Percentiles rank a stretch among this genome's conserved stretches.
phyloP scores from a whole-genome alignment of 2,113 vertebrate species.

The Eretmochelys imbricata region DNA sequence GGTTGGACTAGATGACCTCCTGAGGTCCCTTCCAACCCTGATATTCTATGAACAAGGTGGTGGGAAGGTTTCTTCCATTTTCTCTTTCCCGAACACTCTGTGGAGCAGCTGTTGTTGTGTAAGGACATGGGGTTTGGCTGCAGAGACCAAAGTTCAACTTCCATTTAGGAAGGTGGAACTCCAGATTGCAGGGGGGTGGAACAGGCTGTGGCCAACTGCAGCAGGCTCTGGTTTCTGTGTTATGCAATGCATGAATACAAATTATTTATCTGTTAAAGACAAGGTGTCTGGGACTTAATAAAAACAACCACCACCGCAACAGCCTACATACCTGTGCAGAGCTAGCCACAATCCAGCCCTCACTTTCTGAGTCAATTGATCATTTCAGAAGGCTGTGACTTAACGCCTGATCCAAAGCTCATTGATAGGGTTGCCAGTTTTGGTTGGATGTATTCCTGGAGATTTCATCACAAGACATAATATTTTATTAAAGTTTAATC shows the following conservation, averaged over 20 bases:
- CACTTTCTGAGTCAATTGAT: not conserved
- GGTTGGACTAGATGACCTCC: too few species aligned
- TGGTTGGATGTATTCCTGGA: too few species aligned
- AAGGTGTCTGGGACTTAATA: not conserved
- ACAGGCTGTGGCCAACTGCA: too few species aligned
- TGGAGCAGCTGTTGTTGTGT: not conserved
- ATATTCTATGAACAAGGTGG: rapidly evolving
- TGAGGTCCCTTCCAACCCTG: too few species aligned
- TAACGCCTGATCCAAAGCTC: not conserved
- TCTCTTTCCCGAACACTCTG: rapidly evolving
- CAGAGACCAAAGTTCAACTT: not conserved
- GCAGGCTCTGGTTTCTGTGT: not conserved
- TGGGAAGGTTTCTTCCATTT: not conserved
- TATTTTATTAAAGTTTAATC: too few species aligned
- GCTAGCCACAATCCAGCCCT: not conserved
- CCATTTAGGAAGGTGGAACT: not conserved
- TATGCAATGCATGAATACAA: not conserved
- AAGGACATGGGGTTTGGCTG: rapidly evolving
- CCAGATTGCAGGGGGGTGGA: not conserved
- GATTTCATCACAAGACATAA: too few species aligned
- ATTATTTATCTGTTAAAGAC: not conserved
- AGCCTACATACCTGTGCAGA: not conserved
- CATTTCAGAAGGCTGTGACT: not conserved
- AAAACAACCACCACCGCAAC: not conserved
- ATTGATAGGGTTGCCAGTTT: rapidly evolving